A percentile compares a stretch with the other conserved stretches of the same genome.
Evolutionary conservation across 2,797 vertebrate species (phyloP).

Genomic region (Diplodus sargus): DNA sequence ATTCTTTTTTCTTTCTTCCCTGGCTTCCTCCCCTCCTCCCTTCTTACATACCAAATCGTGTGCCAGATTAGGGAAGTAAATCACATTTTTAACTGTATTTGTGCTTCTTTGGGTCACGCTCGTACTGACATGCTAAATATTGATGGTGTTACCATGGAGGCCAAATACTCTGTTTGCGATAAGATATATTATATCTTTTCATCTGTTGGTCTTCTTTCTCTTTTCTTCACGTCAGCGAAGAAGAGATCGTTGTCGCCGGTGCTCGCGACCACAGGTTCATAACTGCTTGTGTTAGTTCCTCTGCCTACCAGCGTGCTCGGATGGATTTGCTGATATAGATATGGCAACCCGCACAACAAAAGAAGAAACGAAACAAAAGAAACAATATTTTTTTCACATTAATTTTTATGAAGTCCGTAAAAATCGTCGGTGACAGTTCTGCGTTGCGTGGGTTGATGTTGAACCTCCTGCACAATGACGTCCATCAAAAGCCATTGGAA

Average conservation of each 20-base stretch:
- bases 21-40: constrained; percentile 29
- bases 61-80: constrained; percentile 67
- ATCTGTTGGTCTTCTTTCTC: neutral
- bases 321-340: neutral
- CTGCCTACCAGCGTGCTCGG: neutral
- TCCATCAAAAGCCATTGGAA: constrained; percentile 54
- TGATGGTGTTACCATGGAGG: constrained; percentile 7
- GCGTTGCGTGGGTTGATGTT: constrained; percentile 19
- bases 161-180: neutral
- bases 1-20: constrained; percentile 53
- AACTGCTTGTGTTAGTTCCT: neutral
- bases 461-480: constrained; percentile 44
- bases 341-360: neutral
- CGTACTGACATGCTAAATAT: constrained; percentile 41
- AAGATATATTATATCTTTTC: neutral
- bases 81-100: constrained; percentile 67
- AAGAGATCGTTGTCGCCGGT: neutral
- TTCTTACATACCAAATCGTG: constrained; percentile 70
- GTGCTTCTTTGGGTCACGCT: constrained; percentile 55
- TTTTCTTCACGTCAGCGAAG: neutral
- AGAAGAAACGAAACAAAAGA: neutral
- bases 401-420: constrained; percentile 26
- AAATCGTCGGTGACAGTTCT: constrained; percentile 49
- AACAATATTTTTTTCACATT: neutral
- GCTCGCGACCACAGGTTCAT: constrained; percentile 1